Conservation (phyloP, 2,113 vertebrate genomes). For the Polypterus senegalus region DNA sequence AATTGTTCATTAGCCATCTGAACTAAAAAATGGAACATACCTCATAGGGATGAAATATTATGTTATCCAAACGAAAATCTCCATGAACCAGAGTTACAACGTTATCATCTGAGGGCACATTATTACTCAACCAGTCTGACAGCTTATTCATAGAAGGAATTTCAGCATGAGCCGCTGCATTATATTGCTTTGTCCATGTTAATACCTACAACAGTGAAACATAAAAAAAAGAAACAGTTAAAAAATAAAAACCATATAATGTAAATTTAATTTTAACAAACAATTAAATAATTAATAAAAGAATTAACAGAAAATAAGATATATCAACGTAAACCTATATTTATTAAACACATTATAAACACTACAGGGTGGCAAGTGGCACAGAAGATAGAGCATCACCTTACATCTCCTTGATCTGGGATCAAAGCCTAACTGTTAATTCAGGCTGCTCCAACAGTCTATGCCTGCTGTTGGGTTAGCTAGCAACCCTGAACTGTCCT, state of each 20-base stretch:
- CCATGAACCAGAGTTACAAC: conserved; percentile 74
- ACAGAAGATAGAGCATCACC: too few relatives aligned
- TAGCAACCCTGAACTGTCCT: too few relatives aligned
- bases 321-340: too few relatives aligned
- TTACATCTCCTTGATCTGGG: too few relatives aligned
- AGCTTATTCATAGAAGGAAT: conserved; percentile 71
- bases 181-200: conserved; percentile 84
- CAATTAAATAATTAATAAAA: conserved; percentile 5
- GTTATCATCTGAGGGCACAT: conserved; percentile 61
- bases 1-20: too few relatives aligned
- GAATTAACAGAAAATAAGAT: not conserved
- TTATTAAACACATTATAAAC: too few relatives aligned
- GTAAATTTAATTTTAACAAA: not conserved
- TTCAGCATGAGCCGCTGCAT: conserved; percentile 56
- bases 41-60: conserved; percentile 83
- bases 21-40: conserved; percentile 31
- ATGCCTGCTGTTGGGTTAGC: too few relatives aligned
- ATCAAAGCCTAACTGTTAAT: too few relatives aligned
- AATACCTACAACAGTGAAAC: conserved; percentile 50
- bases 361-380: too few relatives aligned
- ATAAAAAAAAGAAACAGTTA: conserved; percentile 11
- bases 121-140: conserved; percentile 67
- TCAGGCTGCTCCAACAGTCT: too few relatives aligned
- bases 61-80: conserved; percentile 75
- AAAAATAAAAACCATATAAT: not conserved